These are phyloP conservation scores for Manis javanica DNA, from an alignment of 2,797 vertebrate species.

Conservation along the genomic window DNA sequence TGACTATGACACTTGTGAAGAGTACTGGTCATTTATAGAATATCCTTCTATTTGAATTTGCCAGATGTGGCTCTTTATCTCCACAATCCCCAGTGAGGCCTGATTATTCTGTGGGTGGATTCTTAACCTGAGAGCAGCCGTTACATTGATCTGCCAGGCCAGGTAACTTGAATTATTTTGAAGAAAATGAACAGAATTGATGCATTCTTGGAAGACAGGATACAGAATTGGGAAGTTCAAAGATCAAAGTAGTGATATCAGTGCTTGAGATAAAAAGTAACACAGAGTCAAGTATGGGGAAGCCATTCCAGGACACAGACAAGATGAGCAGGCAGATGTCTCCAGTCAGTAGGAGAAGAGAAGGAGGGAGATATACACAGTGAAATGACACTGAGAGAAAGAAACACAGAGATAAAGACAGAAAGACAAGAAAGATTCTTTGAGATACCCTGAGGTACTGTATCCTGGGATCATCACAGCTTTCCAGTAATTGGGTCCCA, in stretches of 20 bases:
- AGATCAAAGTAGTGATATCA: background rate
- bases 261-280: background rate
- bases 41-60: background rate
- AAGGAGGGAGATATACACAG: background rate
- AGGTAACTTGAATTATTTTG: background rate
- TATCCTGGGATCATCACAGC: background rate
- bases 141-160: background rate
- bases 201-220: background rate
- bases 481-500: background rate
- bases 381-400: background rate
- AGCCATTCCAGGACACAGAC: background rate
- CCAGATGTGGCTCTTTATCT: background rate
- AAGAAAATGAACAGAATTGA: constrained; percentile 10
- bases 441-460: background rate
- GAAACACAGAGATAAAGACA: background rate
- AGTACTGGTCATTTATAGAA: background rate
- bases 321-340: background rate
- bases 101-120: background rate
- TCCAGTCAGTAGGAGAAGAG: background rate
- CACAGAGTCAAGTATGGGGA: background rate
- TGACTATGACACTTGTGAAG: background rate
- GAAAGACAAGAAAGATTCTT: background rate
- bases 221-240: background rate
- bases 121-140: background rate
- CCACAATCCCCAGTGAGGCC: background rate